phyloP scores from a whole-genome alignment of 1,140 invertebrate genomes.

The Hesperophylax magnus region DNA sequence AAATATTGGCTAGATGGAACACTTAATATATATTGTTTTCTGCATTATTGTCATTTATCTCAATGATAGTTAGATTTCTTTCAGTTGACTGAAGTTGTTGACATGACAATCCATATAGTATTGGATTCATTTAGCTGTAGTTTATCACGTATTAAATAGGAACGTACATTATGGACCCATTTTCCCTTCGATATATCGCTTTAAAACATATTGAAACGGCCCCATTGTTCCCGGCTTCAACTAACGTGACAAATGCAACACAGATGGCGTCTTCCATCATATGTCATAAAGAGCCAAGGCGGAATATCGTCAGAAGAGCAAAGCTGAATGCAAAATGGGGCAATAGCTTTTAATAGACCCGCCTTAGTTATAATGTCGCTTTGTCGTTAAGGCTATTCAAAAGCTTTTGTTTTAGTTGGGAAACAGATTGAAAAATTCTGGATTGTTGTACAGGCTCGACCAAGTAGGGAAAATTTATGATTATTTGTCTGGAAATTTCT shows the following conservation, averaged over 20 bases:
- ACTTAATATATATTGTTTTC: no score
- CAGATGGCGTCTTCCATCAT: conserved; percentile 12
- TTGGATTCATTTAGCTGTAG: neutral
- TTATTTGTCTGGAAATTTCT: neutral
- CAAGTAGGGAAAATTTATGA: neutral
- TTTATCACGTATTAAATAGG: neutral
- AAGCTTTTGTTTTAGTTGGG: conserved; percentile 7
- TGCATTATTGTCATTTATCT: no score
- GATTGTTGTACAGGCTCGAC: neutral
- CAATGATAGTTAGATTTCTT: no score
- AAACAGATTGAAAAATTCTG: neutral
- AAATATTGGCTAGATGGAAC: no score
- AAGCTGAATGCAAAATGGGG: neutral
- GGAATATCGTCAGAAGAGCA: neutral
- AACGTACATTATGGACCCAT: no score
- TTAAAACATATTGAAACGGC: conserved; percentile 4
- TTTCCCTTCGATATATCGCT: no score
- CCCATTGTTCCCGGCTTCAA: neutral
- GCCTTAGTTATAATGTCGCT: neutral
- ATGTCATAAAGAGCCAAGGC: neutral
- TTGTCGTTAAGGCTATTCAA: neutral
- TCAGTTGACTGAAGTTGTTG: neutral
- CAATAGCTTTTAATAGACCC: neutral
- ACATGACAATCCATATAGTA: neutral
- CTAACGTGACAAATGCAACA: conserved; percentile 6